Percentiles rank a stretch among this genome's conserved stretches.
Evolutionary conservation across 1,140 invertebrate genomes (phyloP).

Genomic region (Macrotrachela quadricornifera): DNA sequence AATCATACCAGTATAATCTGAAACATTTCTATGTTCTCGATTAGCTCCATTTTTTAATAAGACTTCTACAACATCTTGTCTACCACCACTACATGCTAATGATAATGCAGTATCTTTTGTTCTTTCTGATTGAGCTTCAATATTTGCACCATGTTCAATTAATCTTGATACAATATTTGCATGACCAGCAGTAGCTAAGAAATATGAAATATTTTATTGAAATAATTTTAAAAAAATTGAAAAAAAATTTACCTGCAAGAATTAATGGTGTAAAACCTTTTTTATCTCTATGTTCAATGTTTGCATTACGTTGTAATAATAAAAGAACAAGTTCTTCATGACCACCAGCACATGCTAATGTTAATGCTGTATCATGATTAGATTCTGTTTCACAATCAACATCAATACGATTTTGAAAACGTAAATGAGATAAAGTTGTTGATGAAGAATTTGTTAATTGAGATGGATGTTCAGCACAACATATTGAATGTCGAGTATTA

Average conservation of each 20-base stretch:
- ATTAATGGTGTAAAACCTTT: constrained; percentile 88
- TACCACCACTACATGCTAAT: constrained; percentile 81
- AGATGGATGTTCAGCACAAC: not conserved
- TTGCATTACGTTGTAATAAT: constrained; percentile 61
- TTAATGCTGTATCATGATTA: constrained; percentile 91
- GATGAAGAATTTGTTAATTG: not conserved
- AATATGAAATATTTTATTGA: too few relatives aligned
- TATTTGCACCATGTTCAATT: constrained; percentile 69
- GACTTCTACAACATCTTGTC: constrained; percentile 47
- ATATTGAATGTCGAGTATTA: not conserved
- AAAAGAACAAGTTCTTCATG: constrained; percentile 82
- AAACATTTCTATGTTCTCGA: constrained; percentile 96
- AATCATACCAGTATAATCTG: constrained; percentile 58
- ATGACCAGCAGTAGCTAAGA: constrained; percentile 49
- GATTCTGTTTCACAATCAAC: constrained; percentile 94
- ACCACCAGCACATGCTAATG: constrained; percentile 82
- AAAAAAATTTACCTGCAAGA: constrained; percentile 41
- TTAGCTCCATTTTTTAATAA: constrained; percentile 48
- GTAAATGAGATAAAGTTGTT: constrained; percentile 39
- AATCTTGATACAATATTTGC: constrained; percentile 93
- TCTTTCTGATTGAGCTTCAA: constrained; percentile 91
- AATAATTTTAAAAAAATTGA: too few relatives aligned
- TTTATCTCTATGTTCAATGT: constrained; percentile 92
- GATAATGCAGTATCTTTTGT: constrained; percentile 98
- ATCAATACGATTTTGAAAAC: constrained; percentile 72